Evolutionary conservation across 1,140 invertebrate species (phyloP).

Genomic region (Eulimnadia texana): DNA sequence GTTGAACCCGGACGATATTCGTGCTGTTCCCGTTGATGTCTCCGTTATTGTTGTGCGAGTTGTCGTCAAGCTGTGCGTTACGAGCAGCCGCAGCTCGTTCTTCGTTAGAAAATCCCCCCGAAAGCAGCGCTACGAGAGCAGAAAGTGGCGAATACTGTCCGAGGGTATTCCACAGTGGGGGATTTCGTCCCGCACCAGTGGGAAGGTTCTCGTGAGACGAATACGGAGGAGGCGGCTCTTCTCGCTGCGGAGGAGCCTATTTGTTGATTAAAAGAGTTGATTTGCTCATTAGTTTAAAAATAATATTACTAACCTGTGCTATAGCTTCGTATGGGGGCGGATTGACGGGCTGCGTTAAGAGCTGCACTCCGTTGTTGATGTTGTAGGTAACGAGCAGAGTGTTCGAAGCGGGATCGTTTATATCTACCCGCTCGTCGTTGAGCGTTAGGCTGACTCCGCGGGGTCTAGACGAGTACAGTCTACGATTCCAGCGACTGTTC

Average conservation of each 20-base stretch:
- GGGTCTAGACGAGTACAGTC: background rate
- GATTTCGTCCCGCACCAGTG: background rate
- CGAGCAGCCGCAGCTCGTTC: background rate
- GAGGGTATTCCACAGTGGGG: background rate
- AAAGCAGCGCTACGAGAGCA: background rate
- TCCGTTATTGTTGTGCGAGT: constrained; percentile 20
- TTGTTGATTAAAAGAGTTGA: background rate
- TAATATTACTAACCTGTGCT: constrained; percentile 18
- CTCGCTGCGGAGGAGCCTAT: background rate
- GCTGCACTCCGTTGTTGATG: constrained; percentile 32
- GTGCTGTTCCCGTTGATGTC: constrained; percentile 22
- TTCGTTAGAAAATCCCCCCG: background rate
- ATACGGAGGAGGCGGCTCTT: constrained; percentile 36
- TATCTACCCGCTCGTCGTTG: constrained; percentile 5
- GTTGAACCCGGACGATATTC: constrained; percentile 17
- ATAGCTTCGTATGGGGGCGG: constrained; percentile 41
- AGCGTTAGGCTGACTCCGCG: background rate
- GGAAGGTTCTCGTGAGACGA: constrained; percentile 31
- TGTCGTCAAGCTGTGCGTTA: background rate
- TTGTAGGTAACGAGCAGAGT: constrained; percentile 30
- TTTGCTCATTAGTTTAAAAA: background rate
- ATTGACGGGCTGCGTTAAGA: constrained; percentile 27
- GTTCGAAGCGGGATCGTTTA: constrained; percentile 16
- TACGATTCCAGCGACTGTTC: background rate
- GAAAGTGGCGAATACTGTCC: background rate